These are phyloP conservation scores for Crotophaga sulcirostris DNA, from an alignment of 2,113 vertebrate species.

Conservation along the genomic window DNA sequence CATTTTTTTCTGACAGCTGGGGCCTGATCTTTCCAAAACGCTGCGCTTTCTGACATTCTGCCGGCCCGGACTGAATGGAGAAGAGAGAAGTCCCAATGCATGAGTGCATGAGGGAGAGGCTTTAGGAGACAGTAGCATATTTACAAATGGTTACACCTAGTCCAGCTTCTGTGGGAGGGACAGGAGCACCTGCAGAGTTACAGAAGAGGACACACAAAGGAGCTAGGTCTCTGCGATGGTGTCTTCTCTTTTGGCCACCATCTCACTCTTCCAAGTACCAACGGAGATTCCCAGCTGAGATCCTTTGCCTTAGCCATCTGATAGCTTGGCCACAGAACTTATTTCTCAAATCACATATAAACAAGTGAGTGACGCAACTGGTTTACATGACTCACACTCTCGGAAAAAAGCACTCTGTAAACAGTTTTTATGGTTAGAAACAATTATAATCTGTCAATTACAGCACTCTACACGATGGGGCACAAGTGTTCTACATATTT, in stretches of 20 bases:
- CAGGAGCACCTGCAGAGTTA: not conserved
- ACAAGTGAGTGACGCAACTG: not conserved
- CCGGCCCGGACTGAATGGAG: not conserved
- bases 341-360: not conserved
- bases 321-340: not conserved
- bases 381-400: not conserved
- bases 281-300: not conserved
- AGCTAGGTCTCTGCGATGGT: not conserved
- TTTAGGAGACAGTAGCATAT: not conserved
- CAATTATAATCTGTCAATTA: not conserved
- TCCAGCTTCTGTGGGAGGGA: not conserved
- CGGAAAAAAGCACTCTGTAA: not conserved
- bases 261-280: not conserved
- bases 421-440: conserved; percentile 34
- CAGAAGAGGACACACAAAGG: not conserved
- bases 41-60: not conserved
- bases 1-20: conserved; percentile 46
- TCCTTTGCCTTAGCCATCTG: not conserved
- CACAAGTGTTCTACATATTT: conserved; percentile 51
- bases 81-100: not conserved
- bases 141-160: not conserved
- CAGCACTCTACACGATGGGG: not conserved
- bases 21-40: not conserved
- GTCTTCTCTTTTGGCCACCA: not conserved
- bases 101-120: not conserved